phyloP scores from a whole-genome alignment of 2,888 invertebrate genomes.

The Diarsia dahlii region DNA sequence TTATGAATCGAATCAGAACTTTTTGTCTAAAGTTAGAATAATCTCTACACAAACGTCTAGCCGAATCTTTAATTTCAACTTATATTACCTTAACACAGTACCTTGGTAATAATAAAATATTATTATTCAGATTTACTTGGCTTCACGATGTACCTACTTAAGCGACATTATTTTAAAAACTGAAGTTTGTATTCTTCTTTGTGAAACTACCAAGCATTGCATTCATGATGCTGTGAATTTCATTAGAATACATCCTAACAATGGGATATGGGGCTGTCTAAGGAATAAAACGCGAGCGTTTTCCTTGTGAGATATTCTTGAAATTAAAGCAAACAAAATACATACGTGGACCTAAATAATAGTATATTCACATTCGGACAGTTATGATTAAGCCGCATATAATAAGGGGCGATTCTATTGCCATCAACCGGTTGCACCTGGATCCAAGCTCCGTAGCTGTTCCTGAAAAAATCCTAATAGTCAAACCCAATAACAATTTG shows the following conservation, averaged over 20 bases:
- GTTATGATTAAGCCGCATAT: too few relatives aligned
- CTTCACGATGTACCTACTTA: conserved; percentile 28
- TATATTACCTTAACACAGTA: neutral
- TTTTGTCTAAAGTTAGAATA: neutral
- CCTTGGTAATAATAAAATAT: neutral
- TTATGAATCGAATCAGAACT: neutral
- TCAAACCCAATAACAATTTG: too few relatives aligned
- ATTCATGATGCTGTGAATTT: conserved; percentile 68
- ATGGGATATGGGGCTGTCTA: conserved; percentile 50
- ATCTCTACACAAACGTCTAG: neutral
- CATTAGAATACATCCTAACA: conserved; percentile 75
- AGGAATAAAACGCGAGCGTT: conserved; percentile 14
- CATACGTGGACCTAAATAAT: too few relatives aligned
- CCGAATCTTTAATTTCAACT: too few relatives aligned
- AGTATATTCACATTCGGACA: too few relatives aligned
- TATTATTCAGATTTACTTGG: conserved; percentile 21
- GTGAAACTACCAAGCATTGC: conserved; percentile 64
- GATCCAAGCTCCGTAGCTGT: too few relatives aligned
- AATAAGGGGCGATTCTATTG: too few relatives aligned
- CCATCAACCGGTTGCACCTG: too few relatives aligned
- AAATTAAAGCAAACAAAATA: too few relatives aligned
- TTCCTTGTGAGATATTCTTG: neutral
- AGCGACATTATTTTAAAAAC: conserved; percentile 53
- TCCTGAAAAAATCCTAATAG: too few relatives aligned
- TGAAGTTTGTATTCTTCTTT: conserved; percentile 49